Conservation (phyloP, 1,140 invertebrate species). For the Luehdorfia chinensis region DNA sequence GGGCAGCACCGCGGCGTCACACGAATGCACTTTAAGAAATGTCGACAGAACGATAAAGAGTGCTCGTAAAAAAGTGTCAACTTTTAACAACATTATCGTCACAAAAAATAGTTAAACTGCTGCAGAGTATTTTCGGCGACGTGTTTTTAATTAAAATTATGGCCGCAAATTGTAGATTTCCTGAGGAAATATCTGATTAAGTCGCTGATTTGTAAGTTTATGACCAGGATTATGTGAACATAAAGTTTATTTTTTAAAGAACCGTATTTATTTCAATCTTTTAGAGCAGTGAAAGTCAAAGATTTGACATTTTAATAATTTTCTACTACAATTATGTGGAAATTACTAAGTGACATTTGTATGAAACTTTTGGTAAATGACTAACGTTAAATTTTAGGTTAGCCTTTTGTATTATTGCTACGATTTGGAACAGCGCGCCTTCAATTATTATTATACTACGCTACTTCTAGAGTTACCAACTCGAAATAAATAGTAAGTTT, state of each 20-base stretch:
- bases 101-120: constrained; percentile 27
- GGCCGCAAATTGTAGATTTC: constrained; percentile 56
- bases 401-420: too few species aligned
- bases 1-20: constrained; percentile 19
- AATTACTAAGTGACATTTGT: too few species aligned
- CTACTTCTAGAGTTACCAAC: too few species aligned
- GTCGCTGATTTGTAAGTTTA: constrained; percentile 32
- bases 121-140: constrained; percentile 27
- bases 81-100: constrained; percentile 15
- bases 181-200: constrained; percentile 53
- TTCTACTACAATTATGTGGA: too few species aligned
- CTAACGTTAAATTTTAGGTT: too few species aligned
- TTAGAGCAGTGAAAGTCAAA: too few species aligned
- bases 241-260: constrained; percentile 10
- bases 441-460: too few species aligned
- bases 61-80: constrained; percentile 35
- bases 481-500: too few species aligned
- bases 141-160: constrained; percentile 61
- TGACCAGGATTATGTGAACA: constrained; percentile 10
- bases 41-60: constrained; percentile 33
- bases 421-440: too few species aligned
- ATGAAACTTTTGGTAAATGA: too few species aligned
- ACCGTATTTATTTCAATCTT: too few species aligned
- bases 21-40: constrained; percentile 46
- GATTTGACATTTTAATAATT: too few species aligned